Evolutionary conservation across 2,113 vertebrate genomes (phyloP).

Genomic region (Ovis canadensis): DNA sequence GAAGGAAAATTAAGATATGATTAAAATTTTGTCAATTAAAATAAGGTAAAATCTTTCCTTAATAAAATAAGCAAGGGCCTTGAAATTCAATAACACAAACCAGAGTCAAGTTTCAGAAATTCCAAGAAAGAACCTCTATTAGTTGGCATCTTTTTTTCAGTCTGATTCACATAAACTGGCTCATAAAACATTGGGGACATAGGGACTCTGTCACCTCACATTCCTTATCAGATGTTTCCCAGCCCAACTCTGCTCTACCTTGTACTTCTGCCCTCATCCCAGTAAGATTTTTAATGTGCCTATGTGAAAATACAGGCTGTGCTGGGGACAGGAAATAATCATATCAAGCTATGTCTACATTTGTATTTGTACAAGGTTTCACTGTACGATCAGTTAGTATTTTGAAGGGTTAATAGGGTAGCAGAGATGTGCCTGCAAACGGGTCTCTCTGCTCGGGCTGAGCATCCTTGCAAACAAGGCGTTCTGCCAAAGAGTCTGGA

Average conservation of each 20-base stretch:
- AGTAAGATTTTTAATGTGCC: background rate
- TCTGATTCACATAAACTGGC: background rate
- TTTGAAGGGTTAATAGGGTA: background rate
- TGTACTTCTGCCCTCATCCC: background rate
- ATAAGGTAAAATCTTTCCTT: background rate
- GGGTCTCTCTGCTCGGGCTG: no score
- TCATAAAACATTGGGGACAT: background rate
- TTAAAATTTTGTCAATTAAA: constrained; percentile 8
- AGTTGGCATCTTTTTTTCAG: background rate
- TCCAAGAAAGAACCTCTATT: background rate
- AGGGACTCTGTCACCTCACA: background rate
- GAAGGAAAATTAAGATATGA: background rate
- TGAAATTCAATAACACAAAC: background rate
- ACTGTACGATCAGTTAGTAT: background rate
- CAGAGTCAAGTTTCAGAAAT: background rate
- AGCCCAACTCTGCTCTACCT: background rate
- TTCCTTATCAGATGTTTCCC: background rate
- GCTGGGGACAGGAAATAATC: background rate
- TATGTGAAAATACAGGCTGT: background rate
- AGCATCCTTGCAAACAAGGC: no score
- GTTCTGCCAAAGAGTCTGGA: no score
- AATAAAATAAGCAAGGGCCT: background rate
- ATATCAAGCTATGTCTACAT: background rate
- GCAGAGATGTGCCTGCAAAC: no score
- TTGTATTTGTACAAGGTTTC: background rate